Evolutionary conservation across 2,797 vertebrate genomes (phyloP).

Genomic region (Cyclura pinguis): DNA sequence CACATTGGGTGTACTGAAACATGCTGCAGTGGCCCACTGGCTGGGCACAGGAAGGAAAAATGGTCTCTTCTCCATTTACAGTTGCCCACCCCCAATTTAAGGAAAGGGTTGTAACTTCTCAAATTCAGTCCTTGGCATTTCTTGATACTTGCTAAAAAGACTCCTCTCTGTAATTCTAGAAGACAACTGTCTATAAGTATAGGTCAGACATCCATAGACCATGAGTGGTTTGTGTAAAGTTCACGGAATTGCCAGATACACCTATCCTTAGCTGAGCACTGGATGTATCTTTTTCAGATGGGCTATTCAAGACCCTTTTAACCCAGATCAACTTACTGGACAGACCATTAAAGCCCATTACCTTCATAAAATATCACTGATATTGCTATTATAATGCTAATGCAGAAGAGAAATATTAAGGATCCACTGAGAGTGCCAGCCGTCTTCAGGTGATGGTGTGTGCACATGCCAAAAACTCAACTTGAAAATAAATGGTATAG

Average conservation of each 20-base stretch:
- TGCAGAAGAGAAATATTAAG: not conserved
- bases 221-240: not conserved
- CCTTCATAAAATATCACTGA: not conserved
- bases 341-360: not conserved
- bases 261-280: not conserved
- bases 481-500: no score
- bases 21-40: no score
- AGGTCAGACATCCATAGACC: not conserved
- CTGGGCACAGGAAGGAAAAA: no score
- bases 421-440: not conserved
- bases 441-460: not conserved
- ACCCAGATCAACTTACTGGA: not conserved
- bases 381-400: no score
- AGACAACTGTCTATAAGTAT: not conserved
- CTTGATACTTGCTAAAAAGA: not conserved
- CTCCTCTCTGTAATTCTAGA: not conserved
- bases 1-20: no score
- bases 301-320: no score
- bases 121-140: not conserved
- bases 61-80: not conserved
- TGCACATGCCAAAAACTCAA: no score
- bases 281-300: not conserved
- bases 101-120: not conserved
- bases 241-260: not conserved
- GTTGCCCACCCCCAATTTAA: rapidly evolving